Conservation (phyloP, 2,797 vertebrate species). For the Carapus acus region DNA sequence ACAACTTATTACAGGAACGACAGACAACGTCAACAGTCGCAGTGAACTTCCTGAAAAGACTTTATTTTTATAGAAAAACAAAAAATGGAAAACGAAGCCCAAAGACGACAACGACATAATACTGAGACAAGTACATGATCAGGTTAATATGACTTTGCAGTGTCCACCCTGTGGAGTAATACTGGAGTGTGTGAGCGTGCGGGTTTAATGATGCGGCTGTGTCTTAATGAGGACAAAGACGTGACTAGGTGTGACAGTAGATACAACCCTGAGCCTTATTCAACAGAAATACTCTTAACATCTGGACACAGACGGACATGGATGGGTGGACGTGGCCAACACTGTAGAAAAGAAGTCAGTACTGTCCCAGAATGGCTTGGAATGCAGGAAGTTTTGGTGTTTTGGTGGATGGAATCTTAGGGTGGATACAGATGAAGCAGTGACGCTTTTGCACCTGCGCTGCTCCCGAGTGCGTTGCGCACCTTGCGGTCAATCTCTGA, state of each 20-base stretch:
- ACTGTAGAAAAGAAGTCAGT: constrained; percentile 60
- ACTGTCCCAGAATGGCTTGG: constrained; percentile 44
- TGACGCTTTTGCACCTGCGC: constrained; percentile 17
- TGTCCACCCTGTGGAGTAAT: constrained; percentile 22
- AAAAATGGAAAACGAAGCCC: constrained; percentile 38
- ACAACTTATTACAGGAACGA: too few species aligned
- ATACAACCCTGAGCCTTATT: constrained; percentile 71
- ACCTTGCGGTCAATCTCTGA: constrained; percentile 14
- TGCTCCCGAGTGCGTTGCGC: constrained; percentile 8
- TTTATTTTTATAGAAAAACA: constrained; percentile 64
- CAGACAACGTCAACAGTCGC: constrained; percentile 6
- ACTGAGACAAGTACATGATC: constrained; percentile 39
- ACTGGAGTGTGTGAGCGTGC: constrained; percentile 26
- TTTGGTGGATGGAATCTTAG: constrained; percentile 27
- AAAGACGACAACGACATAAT: constrained; percentile 52
- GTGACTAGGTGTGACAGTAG: constrained; percentile 51
- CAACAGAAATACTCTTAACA: constrained; percentile 58
- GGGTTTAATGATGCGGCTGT: constrained; percentile 42
- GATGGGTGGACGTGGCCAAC: constrained; percentile 45
- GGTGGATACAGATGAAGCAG: constrained; percentile 28
- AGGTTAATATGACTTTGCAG: constrained; percentile 30
- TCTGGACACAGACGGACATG: constrained; percentile 39
- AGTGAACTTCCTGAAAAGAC: constrained; percentile 50
- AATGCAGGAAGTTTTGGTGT: constrained; percentile 58
- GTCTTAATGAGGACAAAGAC: constrained; percentile 46